Evolutionary conservation across 1,140 invertebrate species (phyloP).

Genomic region (Meloidogyne chitwoodi): DNA sequence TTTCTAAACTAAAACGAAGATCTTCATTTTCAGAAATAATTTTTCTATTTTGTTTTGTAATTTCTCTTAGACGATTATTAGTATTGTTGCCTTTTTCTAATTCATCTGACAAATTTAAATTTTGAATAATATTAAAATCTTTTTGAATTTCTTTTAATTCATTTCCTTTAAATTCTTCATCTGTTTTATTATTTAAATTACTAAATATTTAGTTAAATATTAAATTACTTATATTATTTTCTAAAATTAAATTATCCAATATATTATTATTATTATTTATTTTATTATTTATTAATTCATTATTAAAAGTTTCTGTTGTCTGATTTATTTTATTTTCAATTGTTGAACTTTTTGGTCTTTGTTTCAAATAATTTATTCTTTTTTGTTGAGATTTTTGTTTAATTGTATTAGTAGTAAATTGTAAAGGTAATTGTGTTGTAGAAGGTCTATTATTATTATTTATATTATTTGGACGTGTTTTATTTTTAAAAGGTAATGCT

Average conservation of each 20-base stretch:
- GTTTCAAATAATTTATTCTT: neutral
- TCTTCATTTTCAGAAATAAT: conserved; percentile 9
- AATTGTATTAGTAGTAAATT: neutral
- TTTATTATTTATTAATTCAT: neutral
- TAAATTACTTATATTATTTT: too few relatives aligned
- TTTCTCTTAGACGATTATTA: neutral
- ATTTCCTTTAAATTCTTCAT: neutral
- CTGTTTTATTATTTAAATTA: neutral
- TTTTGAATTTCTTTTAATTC: neutral
- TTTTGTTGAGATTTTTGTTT: neutral
- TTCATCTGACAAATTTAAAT: neutral
- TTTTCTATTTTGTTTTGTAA: conserved; percentile 12
- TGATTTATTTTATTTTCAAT: neutral
- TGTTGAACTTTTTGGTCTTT: neutral
- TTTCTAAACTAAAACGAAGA: conserved; percentile 14
- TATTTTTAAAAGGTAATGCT: neutral
- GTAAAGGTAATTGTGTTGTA: neutral
- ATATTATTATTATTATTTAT: neutral
- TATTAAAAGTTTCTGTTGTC: neutral
- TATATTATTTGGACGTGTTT: neutral
- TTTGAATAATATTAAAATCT: neutral
- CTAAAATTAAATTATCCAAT: neutral
- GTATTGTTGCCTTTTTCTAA: neutral
- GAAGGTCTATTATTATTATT: neutral
- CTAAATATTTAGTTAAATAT: too few relatives aligned